Percentiles rank a stretch among this genome's conserved stretches.
Evolutionary conservation across 2,797 vertebrate species (phyloP).

Genomic region (Sebastes matsubarae): DNA sequence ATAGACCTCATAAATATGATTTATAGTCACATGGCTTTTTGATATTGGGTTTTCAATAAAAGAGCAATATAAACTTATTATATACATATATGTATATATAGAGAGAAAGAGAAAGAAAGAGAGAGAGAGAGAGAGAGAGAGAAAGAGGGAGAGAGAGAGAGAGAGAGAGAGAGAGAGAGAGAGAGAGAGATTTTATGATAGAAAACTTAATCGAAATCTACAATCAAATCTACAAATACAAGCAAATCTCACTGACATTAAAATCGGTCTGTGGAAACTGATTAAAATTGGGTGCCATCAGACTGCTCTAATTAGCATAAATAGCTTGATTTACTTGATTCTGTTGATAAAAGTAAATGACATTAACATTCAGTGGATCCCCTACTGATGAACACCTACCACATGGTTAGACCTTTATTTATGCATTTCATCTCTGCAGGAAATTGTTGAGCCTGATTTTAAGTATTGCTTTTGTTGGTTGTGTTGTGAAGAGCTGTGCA

Average conservation of each 20-base stretch:
- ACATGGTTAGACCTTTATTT: conserved; percentile 25
- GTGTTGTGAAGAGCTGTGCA: not conserved
- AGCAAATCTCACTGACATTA: not conserved
- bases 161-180: no score
- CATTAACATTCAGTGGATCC: conserved; percentile 32
- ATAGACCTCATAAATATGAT: not conserved
- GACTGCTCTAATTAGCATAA: conserved; percentile 14
- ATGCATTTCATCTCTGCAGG: conserved; percentile 2
- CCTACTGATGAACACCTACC: conserved; percentile 21
- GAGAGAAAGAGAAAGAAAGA: no score
- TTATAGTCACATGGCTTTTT: not conserved
- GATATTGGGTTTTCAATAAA: not conserved
- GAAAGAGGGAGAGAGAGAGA: not conserved
- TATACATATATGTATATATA: no score
- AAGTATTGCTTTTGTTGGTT: not conserved
- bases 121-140: no score
- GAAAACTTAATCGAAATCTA: not conserved
- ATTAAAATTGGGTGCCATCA: conserved; percentile 22
- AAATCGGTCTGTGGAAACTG: not conserved
- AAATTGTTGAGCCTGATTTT: conserved; percentile 15
- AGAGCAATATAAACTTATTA: not conserved
- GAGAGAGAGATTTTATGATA: not conserved
- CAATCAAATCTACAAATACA: not conserved
- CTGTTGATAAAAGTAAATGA: conserved; percentile 5
- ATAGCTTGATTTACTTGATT: conserved; percentile 28